A percentile compares a stretch with the other conserved stretches of the same genome.
Evolutionary conservation across 2,888 invertebrate species (phyloP).

Genomic region (Cinara cedri): DNA sequence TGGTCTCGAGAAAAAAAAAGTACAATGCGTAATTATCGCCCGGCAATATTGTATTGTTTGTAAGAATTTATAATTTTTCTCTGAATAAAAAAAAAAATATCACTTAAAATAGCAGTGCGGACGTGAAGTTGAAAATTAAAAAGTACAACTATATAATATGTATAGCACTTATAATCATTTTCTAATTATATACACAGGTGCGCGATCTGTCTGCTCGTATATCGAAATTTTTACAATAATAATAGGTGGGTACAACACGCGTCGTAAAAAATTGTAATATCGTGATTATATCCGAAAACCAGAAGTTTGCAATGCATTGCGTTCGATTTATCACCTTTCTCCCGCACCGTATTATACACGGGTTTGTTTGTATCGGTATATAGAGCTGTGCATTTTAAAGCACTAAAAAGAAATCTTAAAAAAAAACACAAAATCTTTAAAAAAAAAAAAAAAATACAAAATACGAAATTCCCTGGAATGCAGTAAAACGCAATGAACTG

Average conservation of each 20-base stretch:
- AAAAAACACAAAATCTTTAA: no score
- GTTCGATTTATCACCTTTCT: neutral
- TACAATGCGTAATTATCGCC: constrained; percentile 34
- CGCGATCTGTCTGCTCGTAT: no score
- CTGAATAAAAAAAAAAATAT: neutral
- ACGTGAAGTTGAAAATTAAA: neutral
- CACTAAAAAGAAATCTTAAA: no score
- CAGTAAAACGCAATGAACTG: no score
- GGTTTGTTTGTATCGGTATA: no score
- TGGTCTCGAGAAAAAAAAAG: constrained; percentile 22
- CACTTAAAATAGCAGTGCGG: neutral
- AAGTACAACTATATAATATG: neutral
- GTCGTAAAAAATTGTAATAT: no score
- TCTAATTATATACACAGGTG: neutral
- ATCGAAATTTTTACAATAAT: neutral
- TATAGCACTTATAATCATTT: neutral
- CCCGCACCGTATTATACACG: no score
- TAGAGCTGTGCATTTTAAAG: no score
- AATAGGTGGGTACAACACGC: neutral
- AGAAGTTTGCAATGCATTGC: neutral
- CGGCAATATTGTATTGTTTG: neutral
- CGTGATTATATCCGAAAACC: neutral
- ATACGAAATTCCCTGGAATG: no score
- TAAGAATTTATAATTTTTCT: neutral
- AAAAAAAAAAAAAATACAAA: no score